A percentile compares a stretch with the other conserved stretches of the same genome.
Evolutionary conservation across 2,113 vertebrate genomes (phyloP).

Genomic region (Scomber scombrus): DNA sequence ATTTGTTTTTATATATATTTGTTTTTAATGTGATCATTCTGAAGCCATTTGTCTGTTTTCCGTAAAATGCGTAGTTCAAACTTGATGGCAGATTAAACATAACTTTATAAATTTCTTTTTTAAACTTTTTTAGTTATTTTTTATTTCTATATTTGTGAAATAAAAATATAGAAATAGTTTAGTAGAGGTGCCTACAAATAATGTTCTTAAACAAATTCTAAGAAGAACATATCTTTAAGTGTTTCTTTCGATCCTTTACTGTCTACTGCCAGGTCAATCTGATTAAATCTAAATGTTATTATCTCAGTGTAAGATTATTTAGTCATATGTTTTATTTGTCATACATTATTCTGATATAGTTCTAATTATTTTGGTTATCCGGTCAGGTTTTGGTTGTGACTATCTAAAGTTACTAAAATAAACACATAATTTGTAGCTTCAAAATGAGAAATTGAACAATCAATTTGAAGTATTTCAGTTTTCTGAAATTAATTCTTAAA

Average conservation of each 20-base stretch:
- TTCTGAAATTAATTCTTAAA: background rate
- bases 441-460: background rate
- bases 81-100: background rate
- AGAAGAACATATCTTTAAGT: background rate
- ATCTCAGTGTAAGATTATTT: background rate
- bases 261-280: background rate
- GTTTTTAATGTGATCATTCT: background rate
- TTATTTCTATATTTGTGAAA: background rate
- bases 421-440: background rate
- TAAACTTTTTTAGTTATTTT: too few relatives aligned
- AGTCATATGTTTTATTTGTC: background rate
- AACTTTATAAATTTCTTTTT: too few relatives aligned
- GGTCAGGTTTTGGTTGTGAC: background rate
- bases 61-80: too few relatives aligned
- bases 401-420: accelerated
- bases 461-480: background rate
- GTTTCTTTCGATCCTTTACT: background rate
- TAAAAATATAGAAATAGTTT: background rate
- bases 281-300: background rate
- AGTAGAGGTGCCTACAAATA: background rate
- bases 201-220: background rate
- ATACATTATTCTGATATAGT: background rate
- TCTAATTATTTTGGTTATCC: background rate
- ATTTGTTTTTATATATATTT: too few relatives aligned
- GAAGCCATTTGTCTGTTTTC: background rate